These are phyloP conservation scores for Adelphocoris suturalis DNA, from an alignment of 2,888 invertebrate species.

Conservation along the genomic window DNA sequence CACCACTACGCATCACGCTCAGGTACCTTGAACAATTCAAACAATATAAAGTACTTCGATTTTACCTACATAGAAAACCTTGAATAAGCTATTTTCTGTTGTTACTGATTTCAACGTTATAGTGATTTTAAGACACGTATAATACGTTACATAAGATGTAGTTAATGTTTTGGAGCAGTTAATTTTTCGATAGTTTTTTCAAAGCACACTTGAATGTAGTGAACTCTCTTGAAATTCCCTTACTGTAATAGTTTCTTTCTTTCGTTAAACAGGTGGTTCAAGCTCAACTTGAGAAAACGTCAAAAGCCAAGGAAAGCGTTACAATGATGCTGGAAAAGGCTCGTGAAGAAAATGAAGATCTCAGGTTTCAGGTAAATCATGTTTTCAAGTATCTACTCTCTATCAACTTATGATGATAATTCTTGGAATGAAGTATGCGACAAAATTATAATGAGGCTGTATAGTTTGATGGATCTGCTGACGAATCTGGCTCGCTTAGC, in stretches of 20 bases:
- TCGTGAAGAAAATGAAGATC: conserved; percentile 89
- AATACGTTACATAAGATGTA: too few relatives aligned
- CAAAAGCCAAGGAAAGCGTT: conserved; percentile 84
- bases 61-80: neutral
- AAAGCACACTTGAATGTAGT: too few relatives aligned
- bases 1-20: conserved; percentile 86
- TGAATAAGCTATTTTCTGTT: neutral
- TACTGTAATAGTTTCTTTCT: conserved; percentile 4
- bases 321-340: conserved; percentile 86
- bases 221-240: too few relatives aligned
- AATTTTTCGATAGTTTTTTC: too few relatives aligned
- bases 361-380: conserved; percentile 81
- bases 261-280: conserved; percentile 81
- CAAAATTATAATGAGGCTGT: too few relatives aligned
- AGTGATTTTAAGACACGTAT: too few relatives aligned
- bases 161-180: too few relatives aligned
- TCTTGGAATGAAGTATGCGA: too few relatives aligned
- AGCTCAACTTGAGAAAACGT: conserved; percentile 85
- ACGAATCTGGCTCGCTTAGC: too few relatives aligned
- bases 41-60: conserved; percentile 74
- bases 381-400: neutral
- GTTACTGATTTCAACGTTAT: too few relatives aligned
- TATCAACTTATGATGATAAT: neutral
- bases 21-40: conserved; percentile 80
- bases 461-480: too few relatives aligned